Base-by-base conservation (phyloP, 2,113 vertebrate genomes). In the Caracal caracal region DNA sequence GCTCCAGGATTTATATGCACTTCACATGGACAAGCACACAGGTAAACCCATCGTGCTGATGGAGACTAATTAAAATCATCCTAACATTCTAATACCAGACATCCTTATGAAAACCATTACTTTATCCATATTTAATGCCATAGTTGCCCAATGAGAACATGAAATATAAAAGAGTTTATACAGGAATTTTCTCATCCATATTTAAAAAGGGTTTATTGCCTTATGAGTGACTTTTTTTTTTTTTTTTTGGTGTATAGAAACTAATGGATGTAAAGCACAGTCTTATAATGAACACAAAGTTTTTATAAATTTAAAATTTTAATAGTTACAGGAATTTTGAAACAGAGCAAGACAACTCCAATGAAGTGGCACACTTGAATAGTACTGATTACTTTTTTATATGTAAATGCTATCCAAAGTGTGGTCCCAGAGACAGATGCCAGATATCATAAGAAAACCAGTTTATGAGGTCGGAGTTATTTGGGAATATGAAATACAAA, bases 41-140 rank as follows among this genome's bases (percentile, higher is more conserved):
- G 95, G 98, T 98, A 98, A 98, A 98, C 94, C 96, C 56, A 97
- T 97, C 79, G 93, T 97, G 95, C 97, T 98, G 97, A 97, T 98
- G 96, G 90, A 97, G 84, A 98, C 97, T 98, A 98, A 98, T 98
- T 98, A 98, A 98, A 98, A 97, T 61, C 87, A 56, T 96, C 47
- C 96, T 98, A 90, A 70, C 78, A 80, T 93, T 65, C 76, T 97
- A 43, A 65, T 49, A 92, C 63, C 92, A 90, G 16, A 79, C 93
- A 83, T 96, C n/a, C 63, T 94, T 53, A 26, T 80, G 8, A 68
- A 97, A 93, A 92, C 81, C 81, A 47, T 15, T 85, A 10, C n/a
- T 83, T 40, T 59, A 66, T 90, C 10, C 59, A 92, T 97, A 76
- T 82, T 85, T 98, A 97, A 97, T 76, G 53, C n/a, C 85, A 94